A percentile compares a stretch with the other conserved stretches of the same genome.
Evolutionary conservation across 2,888 invertebrate genomes (phyloP).

Genomic region (Acronicta psi): DNA sequence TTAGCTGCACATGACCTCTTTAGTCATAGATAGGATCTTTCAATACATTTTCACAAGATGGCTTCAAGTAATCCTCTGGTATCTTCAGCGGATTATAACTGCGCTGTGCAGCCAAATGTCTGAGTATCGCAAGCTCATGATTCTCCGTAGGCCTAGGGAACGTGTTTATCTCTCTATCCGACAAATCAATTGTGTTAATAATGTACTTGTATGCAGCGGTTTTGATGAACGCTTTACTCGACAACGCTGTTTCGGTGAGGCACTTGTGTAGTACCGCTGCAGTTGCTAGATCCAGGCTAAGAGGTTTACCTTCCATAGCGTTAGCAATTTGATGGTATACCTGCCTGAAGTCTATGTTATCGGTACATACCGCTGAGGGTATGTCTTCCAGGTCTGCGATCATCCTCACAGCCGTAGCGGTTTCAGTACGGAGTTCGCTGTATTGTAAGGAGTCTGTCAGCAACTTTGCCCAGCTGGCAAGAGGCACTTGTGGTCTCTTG

Average conservation of each 20-base stretch:
- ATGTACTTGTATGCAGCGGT: constrained; percentile 58
- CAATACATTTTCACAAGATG: not conserved
- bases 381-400: constrained; percentile 80
- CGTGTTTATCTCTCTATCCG: constrained; percentile 57
- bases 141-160: constrained; percentile 65
- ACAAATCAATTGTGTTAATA: constrained; percentile 63
- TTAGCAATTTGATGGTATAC: constrained; percentile 77
- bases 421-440: constrained; percentile 74
- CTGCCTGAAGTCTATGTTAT: constrained; percentile 72
- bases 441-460: constrained; percentile 67
- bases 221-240: constrained; percentile 72
- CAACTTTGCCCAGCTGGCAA: constrained; percentile 74
- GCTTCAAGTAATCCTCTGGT: constrained; percentile 56
- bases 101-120: constrained; percentile 66
- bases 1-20: too few relatives aligned
- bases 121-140: constrained; percentile 63
- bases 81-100: constrained; percentile 78
- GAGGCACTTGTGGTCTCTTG: constrained; percentile 60
- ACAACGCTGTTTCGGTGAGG: constrained; percentile 74
- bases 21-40: too few relatives aligned
- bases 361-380: constrained; percentile 63
- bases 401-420: constrained; percentile 71
- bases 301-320: constrained; percentile 78
- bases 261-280: constrained; percentile 61
- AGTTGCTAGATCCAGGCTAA: constrained; percentile 61